A percentile compares a stretch with the other conserved stretches of the same genome.
These are phyloP conservation scores for Lycocorax pyrrhopterus DNA, from an alignment of 2,113 vertebrate species.

Conservation along the genomic window DNA sequence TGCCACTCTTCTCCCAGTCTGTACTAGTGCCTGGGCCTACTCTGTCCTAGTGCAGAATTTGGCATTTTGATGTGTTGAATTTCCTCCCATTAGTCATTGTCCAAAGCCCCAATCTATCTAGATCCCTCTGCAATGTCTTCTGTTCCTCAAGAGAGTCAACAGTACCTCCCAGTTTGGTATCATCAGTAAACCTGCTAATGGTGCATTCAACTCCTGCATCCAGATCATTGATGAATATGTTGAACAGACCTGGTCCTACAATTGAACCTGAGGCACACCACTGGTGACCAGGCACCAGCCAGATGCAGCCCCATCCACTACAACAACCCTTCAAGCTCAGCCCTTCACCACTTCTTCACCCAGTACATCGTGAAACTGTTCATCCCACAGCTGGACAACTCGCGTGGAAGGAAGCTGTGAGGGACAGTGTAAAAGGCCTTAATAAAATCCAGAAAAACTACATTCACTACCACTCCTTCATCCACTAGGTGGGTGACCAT, in stretches of 20 bases:
- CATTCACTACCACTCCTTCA: neutral
- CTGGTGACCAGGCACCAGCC: neutral
- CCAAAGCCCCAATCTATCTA: neutral
- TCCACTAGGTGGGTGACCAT: neutral
- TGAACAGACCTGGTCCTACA: neutral
- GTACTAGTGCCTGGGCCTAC: neutral
- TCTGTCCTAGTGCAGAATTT: neutral
- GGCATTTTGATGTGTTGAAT: neutral
- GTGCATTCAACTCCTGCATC: neutral
- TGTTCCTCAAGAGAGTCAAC: neutral
- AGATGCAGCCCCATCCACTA: neutral
- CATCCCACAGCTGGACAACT: neutral
- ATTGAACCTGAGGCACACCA: neutral
- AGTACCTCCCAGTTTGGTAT: neutral
- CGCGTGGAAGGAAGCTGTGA: neutral
- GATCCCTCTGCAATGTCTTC: neutral
- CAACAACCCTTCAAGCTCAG: neutral
- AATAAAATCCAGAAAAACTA: neutral
- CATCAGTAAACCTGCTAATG: neutral
- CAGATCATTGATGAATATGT: neutral
- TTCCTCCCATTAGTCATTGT: neutral
- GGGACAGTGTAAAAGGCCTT: neutral
- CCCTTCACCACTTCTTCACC: neutral
- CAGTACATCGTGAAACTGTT: neutral
- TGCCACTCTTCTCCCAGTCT: neutral